Percentiles rank a stretch among this genome's conserved stretches.
Evolutionary conservation across 2,888 invertebrate species (phyloP).

Genomic region (Tenthredo scrophulariae): DNA sequence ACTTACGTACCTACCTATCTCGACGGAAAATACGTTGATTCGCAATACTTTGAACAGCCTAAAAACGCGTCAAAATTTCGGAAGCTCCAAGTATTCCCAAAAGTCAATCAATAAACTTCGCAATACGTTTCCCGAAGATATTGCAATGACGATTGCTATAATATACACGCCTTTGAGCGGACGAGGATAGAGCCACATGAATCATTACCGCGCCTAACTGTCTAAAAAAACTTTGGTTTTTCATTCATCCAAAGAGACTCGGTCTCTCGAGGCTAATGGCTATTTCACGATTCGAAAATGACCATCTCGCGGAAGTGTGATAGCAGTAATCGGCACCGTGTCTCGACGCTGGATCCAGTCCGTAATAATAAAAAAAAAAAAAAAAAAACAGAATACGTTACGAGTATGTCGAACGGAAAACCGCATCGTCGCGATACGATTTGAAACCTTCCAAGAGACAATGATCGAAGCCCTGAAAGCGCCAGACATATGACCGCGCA

Average conservation of each 20-base stretch:
- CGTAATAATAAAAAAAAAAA: too few relatives aligned
- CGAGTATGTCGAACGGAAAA: neutral
- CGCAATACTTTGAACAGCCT: neutral
- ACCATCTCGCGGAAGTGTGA: neutral
- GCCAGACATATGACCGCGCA: constrained; percentile 7
- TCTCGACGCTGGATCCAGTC: neutral
- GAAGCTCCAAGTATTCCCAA: neutral
- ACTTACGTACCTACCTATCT: neutral
- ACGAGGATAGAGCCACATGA: neutral
- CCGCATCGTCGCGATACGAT: constrained; percentile 7
- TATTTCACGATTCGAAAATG: neutral
- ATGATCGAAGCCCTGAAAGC: constrained; percentile 25
- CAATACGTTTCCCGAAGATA: neutral
- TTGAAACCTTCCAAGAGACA: constrained; percentile 37
- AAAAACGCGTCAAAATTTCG: neutral
- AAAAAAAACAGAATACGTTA: neutral
- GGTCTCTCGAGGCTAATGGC: neutral
- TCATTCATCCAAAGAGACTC: neutral
- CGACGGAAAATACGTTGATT: neutral
- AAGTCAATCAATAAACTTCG: neutral
- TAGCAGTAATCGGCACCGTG: neutral
- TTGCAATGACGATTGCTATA: neutral
- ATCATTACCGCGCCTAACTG: constrained; percentile 19
- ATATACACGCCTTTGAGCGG: neutral
- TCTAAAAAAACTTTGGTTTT: constrained; percentile 16